phyloP scores from a whole-genome alignment of 2,797 vertebrate genomes.

The Onychomys arenicola region DNA sequence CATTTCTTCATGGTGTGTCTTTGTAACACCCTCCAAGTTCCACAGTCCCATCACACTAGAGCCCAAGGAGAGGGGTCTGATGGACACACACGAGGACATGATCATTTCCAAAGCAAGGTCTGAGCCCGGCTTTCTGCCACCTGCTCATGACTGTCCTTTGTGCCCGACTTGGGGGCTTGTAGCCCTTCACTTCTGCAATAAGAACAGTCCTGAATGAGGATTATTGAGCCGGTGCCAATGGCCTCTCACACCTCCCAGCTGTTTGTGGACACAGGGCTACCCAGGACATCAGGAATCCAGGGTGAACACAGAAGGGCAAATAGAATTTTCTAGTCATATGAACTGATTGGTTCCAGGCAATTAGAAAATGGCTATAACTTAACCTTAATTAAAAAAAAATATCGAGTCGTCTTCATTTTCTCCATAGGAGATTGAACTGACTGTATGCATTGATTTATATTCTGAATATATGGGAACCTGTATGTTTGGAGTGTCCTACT shows the following conservation, averaged over 20 bases:
- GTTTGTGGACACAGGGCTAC: neutral
- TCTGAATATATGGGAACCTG: conserved; percentile 78
- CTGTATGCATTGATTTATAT: conserved; percentile 73
- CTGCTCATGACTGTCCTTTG: neutral
- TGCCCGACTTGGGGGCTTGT: neutral
- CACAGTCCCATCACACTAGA: neutral
- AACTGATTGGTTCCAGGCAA: conserved; percentile 32
- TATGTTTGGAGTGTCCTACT: conserved; percentile 80
- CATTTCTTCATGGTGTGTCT: neutral
- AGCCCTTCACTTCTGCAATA: neutral
- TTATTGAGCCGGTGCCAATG: neutral
- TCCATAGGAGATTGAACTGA: conserved; percentile 72
- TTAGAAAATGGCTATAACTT: conserved; percentile 44
- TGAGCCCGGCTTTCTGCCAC: neutral
- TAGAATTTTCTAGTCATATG: neutral
- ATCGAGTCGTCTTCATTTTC: conserved; percentile 74
- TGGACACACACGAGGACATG: rapidly evolving
- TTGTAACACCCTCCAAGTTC: neutral
- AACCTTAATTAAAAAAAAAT: conserved; percentile 61
- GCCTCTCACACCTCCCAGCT: conserved; percentile 42
- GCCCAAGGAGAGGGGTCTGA: neutral
- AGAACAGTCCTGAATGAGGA: conserved; percentile 13
- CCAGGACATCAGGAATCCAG: neutral
- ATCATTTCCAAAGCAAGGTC: neutral
- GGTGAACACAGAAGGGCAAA: neutral